Evolutionary conservation across 2,797 vertebrate species (phyloP).

Genomic region (Fundulus diaphanus): DNA sequence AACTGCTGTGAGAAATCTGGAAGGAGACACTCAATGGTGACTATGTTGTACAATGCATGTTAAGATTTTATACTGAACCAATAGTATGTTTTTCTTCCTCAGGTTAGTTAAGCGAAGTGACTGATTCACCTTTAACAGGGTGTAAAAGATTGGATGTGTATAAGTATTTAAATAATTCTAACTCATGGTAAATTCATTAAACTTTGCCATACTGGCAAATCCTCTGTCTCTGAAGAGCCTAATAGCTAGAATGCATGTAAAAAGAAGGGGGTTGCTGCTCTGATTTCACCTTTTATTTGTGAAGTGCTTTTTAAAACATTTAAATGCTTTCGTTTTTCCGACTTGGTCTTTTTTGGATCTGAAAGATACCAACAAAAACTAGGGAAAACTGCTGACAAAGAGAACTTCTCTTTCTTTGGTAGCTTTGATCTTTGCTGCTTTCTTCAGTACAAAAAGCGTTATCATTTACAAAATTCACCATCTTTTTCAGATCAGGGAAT

Average conservation of each 20-base stretch:
- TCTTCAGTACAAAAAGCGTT: neutral
- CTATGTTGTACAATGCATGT: neutral
- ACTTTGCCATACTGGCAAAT: neutral
- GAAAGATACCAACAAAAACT: neutral
- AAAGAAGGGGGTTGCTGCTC: neutral
- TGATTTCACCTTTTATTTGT: neutral
- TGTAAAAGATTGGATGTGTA: neutral
- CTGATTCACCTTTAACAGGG: neutral
- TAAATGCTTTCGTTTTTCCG: neutral
- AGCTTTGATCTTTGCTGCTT: neutral
- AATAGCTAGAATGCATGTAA: neutral
- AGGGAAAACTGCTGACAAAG: neutral
- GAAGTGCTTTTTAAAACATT: no score
- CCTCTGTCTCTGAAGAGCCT: neutral
- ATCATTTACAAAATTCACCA: neutral
- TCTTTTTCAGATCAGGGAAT: neutral
- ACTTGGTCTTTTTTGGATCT: neutral
- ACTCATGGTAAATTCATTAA: neutral
- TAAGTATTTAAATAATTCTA: neutral
- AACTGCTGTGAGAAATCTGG: neutral
- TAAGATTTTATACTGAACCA: constrained; percentile 3
- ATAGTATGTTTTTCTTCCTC: neutral
- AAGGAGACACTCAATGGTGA: constrained; percentile 9
- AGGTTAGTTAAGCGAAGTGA: neutral
- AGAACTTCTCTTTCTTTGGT: neutral